These are phyloP conservation scores for Ommatoiulus sabulosus DNA, from an alignment of 2,888 invertebrate species.

Conservation along the genomic window DNA sequence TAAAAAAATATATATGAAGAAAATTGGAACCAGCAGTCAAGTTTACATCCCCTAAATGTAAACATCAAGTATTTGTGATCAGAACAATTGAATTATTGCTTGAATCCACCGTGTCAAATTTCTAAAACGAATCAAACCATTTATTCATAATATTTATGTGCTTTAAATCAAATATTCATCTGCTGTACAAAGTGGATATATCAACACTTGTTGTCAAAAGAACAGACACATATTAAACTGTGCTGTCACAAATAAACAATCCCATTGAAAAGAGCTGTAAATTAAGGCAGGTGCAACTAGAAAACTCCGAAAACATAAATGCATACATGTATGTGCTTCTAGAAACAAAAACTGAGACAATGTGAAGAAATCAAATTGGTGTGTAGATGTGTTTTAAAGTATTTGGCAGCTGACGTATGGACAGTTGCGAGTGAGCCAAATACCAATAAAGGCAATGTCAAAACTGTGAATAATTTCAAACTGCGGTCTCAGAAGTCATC, in stretches of 20 bases:
- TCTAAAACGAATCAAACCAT: neutral
- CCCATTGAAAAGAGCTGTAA: neutral
- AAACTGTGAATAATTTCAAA: neutral
- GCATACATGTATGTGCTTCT: neutral
- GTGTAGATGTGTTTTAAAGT: neutral
- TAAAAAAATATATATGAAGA: too few relatives aligned
- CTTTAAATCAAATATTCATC: conserved; percentile 46
- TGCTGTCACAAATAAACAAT: neutral
- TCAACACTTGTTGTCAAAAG: conserved; percentile 10
- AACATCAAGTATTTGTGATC: too few relatives aligned
- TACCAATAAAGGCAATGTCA: neutral
- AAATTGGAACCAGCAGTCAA: too few relatives aligned
- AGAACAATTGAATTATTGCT: neutral
- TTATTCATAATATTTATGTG: neutral
- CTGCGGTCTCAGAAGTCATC: neutral
- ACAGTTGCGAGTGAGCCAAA: neutral
- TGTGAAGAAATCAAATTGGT: neutral
- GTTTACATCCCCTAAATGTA: too few relatives aligned
- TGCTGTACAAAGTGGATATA: neutral
- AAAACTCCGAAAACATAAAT: neutral
- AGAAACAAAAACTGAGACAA: neutral
- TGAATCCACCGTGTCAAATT: neutral
- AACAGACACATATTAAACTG: neutral
- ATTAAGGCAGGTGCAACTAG: neutral
- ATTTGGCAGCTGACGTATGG: neutral